Evolutionary conservation across 2,888 invertebrate species (phyloP), one percentile per base, ranked within the genome.

Genomic region (Heliconius hortense): DNA sequence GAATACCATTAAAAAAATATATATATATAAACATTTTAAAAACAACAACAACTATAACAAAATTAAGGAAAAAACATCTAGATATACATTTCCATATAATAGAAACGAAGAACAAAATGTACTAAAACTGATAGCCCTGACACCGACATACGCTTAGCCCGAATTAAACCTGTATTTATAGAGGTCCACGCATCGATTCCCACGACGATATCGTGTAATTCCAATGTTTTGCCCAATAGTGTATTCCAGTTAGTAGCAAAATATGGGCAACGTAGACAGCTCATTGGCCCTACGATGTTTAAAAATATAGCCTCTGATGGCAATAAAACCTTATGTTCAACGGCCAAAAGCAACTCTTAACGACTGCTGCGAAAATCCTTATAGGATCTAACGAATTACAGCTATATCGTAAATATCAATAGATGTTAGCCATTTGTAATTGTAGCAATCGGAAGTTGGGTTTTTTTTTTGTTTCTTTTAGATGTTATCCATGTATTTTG

Each of bases 141-240:
- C 62, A 70, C 77, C 76, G 72, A 77, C 75, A 76, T 76, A 73
- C 78, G 81, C 80, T 79, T 79, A 80, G 80, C 74, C 73, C 79
- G 82, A 82, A 82, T 83, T 82, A 82, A 84, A 83, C 80, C 82
- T 80, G 79, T 84, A 85, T 84, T 84, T 85, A 84, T 84, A 82
- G 82, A 81, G 84, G 84, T 84, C 82, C 81, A 81, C 82, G 80
- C 82, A 82, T 83, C 80, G 82, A 83, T 83, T 85, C 84, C 86
- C 85, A 81, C 81, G 84, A 81, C 82, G 82, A 82, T 84, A 82
- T 81, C 82, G 78, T 82, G 84, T 84, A 84, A 84, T 84, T 82
- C 81, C 79, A 79, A 82, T 82, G 82, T 84, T 84, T 82, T 81
- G 81, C 82, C 79, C 80, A 81, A 81, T 80, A 79, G 78, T 80